A percentile compares a stretch with the other conserved stretches of the same genome.
Evolutionary conservation across 37 sponge, comb jelly and placozoan genomes (phyloP).

Genomic region (Chondrosia reniformis): DNA sequence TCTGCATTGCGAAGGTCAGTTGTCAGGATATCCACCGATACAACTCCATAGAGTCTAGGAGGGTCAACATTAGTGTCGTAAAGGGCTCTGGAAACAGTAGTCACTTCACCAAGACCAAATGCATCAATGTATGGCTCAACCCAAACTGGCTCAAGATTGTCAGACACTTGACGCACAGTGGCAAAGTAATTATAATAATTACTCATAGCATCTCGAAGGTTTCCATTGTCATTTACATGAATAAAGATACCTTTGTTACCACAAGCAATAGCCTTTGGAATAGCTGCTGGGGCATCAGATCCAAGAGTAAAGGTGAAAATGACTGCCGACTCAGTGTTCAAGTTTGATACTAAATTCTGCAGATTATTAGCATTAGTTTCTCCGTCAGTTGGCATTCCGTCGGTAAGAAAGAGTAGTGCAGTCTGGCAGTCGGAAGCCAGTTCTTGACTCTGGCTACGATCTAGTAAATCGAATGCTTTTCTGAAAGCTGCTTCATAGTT

Average conservation of each 20-base stretch:
- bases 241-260: slow-evolving; percentile 5
- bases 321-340: not conserved
- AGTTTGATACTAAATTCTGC: not conserved
- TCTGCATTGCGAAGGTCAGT: slow-evolving; percentile 12
- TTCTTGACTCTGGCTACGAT: not conserved
- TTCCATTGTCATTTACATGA: slow-evolving; percentile 1
- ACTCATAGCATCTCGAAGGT: not conserved
- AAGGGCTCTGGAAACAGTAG: slow-evolving; percentile 14
- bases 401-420: slow-evolving; percentile 16
- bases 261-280: slow-evolving; percentile 15
- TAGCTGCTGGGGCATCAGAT: not conserved
- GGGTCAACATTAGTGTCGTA: not conserved
- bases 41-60: slow-evolving; percentile 7
- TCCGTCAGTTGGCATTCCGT: slow-evolving; percentile 1
- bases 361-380: not conserved
- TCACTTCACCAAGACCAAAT: slow-evolving; percentile 28
- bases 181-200: slow-evolving; percentile 33
- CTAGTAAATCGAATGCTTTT: slow-evolving; percentile 2
- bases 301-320: slow-evolving; percentile 7
- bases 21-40: not conserved
- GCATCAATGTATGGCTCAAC: slow-evolving; percentile 31
- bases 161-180: not conserved
- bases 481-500: slow-evolving; percentile 19
- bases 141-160: not conserved
- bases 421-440: not conserved